Evolutionary conservation across 1,140 invertebrate species (phyloP), one percentile per base, ranked within the genome.

Genomic region (Drosophila seguyi): DNA sequence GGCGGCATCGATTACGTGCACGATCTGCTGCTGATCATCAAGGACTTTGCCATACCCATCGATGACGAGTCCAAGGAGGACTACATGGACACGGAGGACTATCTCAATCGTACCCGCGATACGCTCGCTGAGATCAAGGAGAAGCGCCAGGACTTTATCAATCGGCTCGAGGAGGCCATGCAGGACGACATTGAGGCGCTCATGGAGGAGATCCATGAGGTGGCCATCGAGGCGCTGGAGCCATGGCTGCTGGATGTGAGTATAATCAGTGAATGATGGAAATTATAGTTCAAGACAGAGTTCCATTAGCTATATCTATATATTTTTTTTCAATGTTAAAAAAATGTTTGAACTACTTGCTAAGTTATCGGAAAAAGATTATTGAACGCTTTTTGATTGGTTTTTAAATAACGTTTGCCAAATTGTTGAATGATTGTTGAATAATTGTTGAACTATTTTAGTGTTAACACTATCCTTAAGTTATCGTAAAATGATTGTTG

Each of bases 1-100:
- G 85, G 85, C 20, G 93, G 95, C 50, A 92, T 96, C 5, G 94
- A 96, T 77, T 95, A 96, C 82, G 94, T 95, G 2, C 96, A 96
- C 82, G 95, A 97, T 74, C 91, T 96, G 56, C 95, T 96, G 83
- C 94, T 96, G 48, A 94, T 96, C 7, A 96, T 96, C 74, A 95
- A 96, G 62, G 94, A 96, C 75, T 97, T 95, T 88, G 75, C 93
- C n/a, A 95, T 97, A 59, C 93, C 93, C 0, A 94, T 94, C 39
- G 93, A 95, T n/a, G 92, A 94, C 6, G 94, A 95, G 45, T 95
- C 95, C 72, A 94, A 94, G 74, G 94, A 94, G 34, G 94, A 94
- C 55, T 95, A 95, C 84, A 93, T 94, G 93, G 95, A 92, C 56
- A 90, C 84, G 6, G 92, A 93, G 62, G 94, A 94, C 72, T 93